These are phyloP conservation scores for Geotrupes spiniger DNA, from an alignment of 2,888 invertebrate genomes.

Conservation along the genomic window DNA sequence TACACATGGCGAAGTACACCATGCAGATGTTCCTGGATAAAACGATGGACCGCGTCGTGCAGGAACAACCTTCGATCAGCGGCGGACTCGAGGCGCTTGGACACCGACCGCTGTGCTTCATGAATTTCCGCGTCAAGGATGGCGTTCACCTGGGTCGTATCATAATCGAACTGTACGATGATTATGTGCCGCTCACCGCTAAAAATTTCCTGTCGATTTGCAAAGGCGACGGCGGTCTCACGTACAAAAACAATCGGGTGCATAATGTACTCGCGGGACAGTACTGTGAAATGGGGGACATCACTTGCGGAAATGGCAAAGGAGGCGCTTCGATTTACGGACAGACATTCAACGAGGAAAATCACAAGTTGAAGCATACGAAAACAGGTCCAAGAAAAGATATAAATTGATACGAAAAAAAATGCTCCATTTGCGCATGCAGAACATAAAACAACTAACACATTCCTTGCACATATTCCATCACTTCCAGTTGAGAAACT, in stretches of 20 bases:
- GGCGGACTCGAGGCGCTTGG: slow-evolving; percentile 27
- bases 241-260: slow-evolving; percentile 46
- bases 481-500: no score
- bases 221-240: slow-evolving; percentile 34
- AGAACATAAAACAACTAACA: no score
- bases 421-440: no score
- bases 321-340: slow-evolving; percentile 55
- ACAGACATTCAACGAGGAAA: slow-evolving; percentile 50
- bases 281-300: slow-evolving; percentile 57
- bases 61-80: slow-evolving; percentile 40
- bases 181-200: slow-evolving; percentile 46
- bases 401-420: no score
- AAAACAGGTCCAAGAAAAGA: slow-evolving; percentile 50
- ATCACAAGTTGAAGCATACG: slow-evolving; percentile 49
- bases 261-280: slow-evolving; percentile 52
- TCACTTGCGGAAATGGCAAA: slow-evolving; percentile 52
- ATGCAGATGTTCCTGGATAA: slow-evolving; percentile 34
- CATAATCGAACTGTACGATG: slow-evolving; percentile 46
- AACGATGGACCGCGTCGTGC: slow-evolving; percentile 35
- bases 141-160: slow-evolving; percentile 44
- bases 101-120: slow-evolving; percentile 28
- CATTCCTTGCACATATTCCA: no score
- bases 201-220: slow-evolving; percentile 48
- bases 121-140: slow-evolving; percentile 45
- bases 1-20: slow-evolving; percentile 37